Evolutionary conservation across 1,140 invertebrate species (phyloP).

Genomic region (Caenorhabditis latens): DNA sequence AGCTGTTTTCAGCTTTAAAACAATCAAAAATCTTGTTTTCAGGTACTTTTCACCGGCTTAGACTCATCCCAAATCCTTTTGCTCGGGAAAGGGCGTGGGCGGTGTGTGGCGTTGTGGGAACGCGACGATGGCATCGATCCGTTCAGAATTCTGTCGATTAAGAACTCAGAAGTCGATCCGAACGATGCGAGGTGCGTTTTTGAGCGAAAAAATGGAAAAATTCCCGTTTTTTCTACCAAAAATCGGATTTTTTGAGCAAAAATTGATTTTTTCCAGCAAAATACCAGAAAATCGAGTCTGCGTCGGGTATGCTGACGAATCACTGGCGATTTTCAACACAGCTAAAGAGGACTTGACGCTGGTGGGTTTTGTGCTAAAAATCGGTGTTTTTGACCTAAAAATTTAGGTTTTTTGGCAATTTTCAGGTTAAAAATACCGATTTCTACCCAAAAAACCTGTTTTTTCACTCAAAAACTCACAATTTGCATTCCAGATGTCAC

Average conservation of each 20-base stretch:
- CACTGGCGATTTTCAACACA: constrained; percentile 12
- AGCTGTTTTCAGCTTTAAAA: too few species aligned
- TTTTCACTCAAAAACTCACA: background rate
- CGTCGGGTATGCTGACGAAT: constrained; percentile 21
- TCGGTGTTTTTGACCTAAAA: background rate
- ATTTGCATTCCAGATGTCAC: background rate
- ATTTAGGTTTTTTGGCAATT: too few species aligned
- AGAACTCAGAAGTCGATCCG: constrained; percentile 13
- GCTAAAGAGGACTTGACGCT: constrained; percentile 17
- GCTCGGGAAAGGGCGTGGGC: constrained; percentile 22
- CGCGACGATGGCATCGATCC: constrained; percentile 24
- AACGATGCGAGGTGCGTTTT: constrained; percentile 10
- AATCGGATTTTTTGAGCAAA: background rate
- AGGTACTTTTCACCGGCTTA: too few species aligned
- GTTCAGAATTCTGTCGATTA: constrained; percentile 3
- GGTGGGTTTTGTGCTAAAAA: background rate
- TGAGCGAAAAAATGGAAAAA: background rate
- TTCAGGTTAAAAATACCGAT: too few species aligned
- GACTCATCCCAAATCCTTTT: too few species aligned
- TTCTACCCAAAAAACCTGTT: too few species aligned
- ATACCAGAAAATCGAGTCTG: constrained; percentile 9
- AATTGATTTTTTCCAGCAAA: constrained; percentile 2
- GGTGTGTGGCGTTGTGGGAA: background rate
- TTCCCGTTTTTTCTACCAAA: background rate
- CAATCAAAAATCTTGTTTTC: background rate